Evolutionary conservation across 2,113 vertebrate genomes (phyloP).

Genomic region (Azemiops feae): DNA sequence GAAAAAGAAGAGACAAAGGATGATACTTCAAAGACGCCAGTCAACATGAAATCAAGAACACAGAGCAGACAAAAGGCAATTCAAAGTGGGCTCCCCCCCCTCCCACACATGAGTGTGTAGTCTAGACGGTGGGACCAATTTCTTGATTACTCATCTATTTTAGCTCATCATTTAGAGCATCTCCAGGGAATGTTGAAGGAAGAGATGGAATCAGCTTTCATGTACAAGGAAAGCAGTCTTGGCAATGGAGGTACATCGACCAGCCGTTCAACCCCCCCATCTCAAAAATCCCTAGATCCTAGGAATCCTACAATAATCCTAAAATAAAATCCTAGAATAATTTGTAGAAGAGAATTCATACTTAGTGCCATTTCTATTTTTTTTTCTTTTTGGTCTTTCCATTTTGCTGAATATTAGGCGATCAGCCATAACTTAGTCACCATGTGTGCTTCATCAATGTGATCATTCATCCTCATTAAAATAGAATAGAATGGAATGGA

Average conservation of each 20-base stretch:
- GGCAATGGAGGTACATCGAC: neutral
- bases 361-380: neutral
- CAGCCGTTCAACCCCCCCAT: too few relatives aligned
- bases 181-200: neutral
- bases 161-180: neutral
- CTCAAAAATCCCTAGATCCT: neutral
- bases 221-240: neutral
- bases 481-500: too few relatives aligned
- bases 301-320: neutral
- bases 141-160: neutral
- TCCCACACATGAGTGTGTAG: neutral
- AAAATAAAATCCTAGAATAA: neutral
- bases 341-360: neutral
- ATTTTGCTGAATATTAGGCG: neutral
- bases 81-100: neutral
- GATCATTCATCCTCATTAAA: neutral
- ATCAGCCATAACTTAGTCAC: neutral
- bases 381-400: neutral
- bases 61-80: neutral
- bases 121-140: neutral
- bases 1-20: neutral
- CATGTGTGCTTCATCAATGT: neutral
- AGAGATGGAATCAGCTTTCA: neutral
- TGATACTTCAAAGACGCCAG: slow-evolving; percentile 8
- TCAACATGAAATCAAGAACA: slow-evolving; percentile 4